Base-by-base conservation (phyloP, 2,888 invertebrate species). In the Sarcophaga subvicina region DNA sequence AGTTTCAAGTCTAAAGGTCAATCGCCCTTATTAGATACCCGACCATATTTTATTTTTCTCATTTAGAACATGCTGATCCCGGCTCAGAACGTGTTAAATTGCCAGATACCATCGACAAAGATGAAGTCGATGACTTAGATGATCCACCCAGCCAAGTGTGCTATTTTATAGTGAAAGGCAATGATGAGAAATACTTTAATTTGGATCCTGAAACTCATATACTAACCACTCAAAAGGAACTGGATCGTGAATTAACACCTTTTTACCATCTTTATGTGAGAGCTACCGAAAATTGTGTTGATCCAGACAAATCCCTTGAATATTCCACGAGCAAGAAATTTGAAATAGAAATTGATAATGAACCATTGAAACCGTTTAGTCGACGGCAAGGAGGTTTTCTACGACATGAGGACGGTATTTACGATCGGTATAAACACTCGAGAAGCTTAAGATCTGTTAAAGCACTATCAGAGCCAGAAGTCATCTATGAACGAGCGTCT, bases 151-250 rank as follows among this genome's bases (percentile, higher is more conserved):
- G 96, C 72, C 96, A 97, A 85, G 97, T 98, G n/a, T 99, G 98
- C 91, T 99, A 98, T 92, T 98, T 96, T 91, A 97, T 99, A 73
- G 95, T 98, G n/a, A 96, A 95, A 8, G 98, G 98, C 17, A 97
- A 98, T 91, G 96, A 96, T 25, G 95, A 95, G 22, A 95, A 95
- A 11, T 94, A 95, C 80, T 98, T 98, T 91, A 94, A 94, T 71
- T 92, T 98, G 27, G 96, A 98, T 90, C 95, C 95, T 25, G 95
- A 95, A 87, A 95, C 96, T 8, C 98, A 98, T 92, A 96, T 93
- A 17, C 87, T 93, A 11, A 91, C 90, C 0, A 90, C 91, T 1
- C 89, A 90, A 0, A 95, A 95, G 90, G 95, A 95, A 77, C 92
- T 98, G 72, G 98, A 98, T 91, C 95, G 98, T 54, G 98, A 98